These are phyloP conservation scores for Patella caerulea DNA, from an alignment of 2,888 invertebrate species.

Conservation along the genomic window DNA sequence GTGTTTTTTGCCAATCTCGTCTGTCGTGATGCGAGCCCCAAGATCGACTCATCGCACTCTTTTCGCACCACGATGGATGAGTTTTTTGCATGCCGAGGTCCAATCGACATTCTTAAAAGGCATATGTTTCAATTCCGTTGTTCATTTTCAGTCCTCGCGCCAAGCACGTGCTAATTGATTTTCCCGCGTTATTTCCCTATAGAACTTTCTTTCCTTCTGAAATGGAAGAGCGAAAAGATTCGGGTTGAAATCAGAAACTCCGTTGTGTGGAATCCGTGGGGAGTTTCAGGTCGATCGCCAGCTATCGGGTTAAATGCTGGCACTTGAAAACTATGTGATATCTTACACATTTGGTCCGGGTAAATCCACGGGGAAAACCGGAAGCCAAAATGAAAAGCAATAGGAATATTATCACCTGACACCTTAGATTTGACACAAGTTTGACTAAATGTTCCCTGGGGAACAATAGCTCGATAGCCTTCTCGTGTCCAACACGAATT, in stretches of 20 bases:
- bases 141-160: slow-evolving; percentile 6
- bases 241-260: slow-evolving; percentile 5
- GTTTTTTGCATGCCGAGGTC: slow-evolving; percentile 5
- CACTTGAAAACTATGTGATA: slow-evolving; percentile 5
- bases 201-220: slow-evolving; percentile 2
- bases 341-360: neutral
- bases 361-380: neutral
- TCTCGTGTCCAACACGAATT: slow-evolving; percentile 8
- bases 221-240: neutral
- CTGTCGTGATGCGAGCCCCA: neutral
- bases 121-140: slow-evolving; percentile 11
- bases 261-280: neutral
- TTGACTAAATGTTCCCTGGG: neutral
- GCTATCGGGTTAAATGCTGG: too few relatives aligned
- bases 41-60: slow-evolving; percentile 4
- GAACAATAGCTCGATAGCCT: slow-evolving; percentile 3
- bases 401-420: slow-evolving; percentile 5
- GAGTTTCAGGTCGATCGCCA: too few relatives aligned
- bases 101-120: slow-evolving; percentile 2
- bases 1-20: slow-evolving; percentile 1
- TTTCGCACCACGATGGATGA: neutral
- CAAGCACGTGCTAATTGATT: slow-evolving; percentile 10
- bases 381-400: neutral
- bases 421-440: slow-evolving; percentile 2
- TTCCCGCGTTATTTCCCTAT: slow-evolving; percentile 11